Evolutionary conservation across 2,797 vertebrate genomes (phyloP).

Genomic region (Leptatherina wallacei): DNA sequence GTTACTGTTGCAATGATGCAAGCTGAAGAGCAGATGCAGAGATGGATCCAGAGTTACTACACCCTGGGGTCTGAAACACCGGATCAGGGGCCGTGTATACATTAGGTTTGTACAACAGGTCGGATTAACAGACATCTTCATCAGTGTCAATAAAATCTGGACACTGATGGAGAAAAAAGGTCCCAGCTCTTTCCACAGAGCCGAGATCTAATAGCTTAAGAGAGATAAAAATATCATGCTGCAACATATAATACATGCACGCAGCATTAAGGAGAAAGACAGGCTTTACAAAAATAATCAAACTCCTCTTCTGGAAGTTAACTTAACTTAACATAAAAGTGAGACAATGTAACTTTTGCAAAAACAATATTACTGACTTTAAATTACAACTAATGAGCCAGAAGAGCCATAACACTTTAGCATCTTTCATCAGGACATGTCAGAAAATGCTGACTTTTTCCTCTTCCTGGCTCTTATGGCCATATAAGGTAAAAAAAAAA

Average conservation of each 20-base stretch:
- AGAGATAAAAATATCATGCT: slow-evolving; percentile 8
- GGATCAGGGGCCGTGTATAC: slow-evolving; percentile 67
- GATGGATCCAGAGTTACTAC: slow-evolving; percentile 57
- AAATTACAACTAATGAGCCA: not conserved
- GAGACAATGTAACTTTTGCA: slow-evolving; percentile 33
- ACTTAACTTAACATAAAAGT: slow-evolving; percentile 18
- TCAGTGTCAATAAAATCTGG: slow-evolving; percentile 5
- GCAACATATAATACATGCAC: slow-evolving; percentile 10
- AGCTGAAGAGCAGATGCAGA: slow-evolving; percentile 71
- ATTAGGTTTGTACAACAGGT: slow-evolving; percentile 44
- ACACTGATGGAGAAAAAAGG: slow-evolving; percentile 7
- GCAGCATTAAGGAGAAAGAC: slow-evolving; percentile 2
- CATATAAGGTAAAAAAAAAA: not conserved
- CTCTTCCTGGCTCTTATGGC: not conserved
- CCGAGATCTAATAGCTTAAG: slow-evolving; percentile 10
- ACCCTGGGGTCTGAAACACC: slow-evolving; percentile 46
- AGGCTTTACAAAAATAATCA: slow-evolving; percentile 1
- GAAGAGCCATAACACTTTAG: not conserved
- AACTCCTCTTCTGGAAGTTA: not conserved
- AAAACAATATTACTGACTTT: not conserved
- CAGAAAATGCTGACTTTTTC: not conserved
- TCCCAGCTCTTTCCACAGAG: slow-evolving; percentile 20
- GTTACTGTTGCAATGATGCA: slow-evolving; percentile 68
- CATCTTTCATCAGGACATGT: not conserved
- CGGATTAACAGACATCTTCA: slow-evolving; percentile 40